Percentiles rank a stretch among this genome's conserved stretches.
Evolutionary conservation across 2,888 invertebrate species (phyloP).

Genomic region (Meloe dianella): DNA sequence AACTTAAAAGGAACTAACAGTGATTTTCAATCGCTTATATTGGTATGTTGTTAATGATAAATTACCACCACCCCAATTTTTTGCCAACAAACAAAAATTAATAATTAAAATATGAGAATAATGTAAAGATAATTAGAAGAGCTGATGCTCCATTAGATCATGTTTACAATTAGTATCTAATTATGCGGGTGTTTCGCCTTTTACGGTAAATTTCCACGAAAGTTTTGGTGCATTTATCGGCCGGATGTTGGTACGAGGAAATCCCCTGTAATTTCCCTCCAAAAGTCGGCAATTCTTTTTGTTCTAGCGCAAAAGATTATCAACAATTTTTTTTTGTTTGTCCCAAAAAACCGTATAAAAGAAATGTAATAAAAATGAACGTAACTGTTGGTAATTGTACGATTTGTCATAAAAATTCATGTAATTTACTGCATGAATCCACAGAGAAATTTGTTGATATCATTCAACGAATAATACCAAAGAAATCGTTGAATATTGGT

Average conservation of each 20-base stretch:
- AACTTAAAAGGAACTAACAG: conserved; percentile 25
- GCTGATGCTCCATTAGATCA: too few relatives aligned
- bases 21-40: neutral
- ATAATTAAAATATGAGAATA: too few relatives aligned
- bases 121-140: too few relatives aligned
- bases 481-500: neutral
- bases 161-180: too few relatives aligned
- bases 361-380: neutral
- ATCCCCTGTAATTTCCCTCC: neutral
- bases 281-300: neutral
- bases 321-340: neutral
- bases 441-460: neutral
- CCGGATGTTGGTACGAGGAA: neutral
- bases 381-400: neutral
- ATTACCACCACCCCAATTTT: neutral
- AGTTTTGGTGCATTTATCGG: neutral
- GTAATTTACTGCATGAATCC: neutral
- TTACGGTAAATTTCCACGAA: neutral
- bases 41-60: neutral
- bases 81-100: neutral
- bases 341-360: neutral
- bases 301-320: neutral
- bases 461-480: neutral
- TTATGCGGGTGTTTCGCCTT: too few relatives aligned
- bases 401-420: neutral